Evolutionary conservation across 2,797 vertebrate genomes (phyloP).

Genomic region (Clarias fuscus): DNA sequence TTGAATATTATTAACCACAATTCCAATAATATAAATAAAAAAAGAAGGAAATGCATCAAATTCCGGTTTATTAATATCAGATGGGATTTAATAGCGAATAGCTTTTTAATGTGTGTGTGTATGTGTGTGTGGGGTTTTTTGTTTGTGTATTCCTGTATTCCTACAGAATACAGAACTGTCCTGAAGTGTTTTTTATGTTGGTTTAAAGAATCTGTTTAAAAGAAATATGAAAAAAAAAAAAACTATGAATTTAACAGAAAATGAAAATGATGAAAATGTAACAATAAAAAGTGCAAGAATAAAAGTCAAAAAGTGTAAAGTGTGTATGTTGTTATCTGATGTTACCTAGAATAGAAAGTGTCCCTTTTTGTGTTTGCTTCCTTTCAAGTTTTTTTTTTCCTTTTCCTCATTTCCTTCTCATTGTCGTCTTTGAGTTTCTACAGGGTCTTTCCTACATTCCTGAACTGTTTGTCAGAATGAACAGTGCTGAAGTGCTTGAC

Average conservation of each 20-base stretch:
- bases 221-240: constrained; percentile 31
- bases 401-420: background rate
- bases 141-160: constrained; percentile 65
- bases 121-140: constrained; percentile 54
- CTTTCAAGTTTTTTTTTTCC: background rate
- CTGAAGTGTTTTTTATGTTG: constrained; percentile 69
- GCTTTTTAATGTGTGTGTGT: constrained; percentile 55
- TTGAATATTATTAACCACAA: constrained; percentile 55
- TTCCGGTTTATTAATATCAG: constrained; percentile 59
- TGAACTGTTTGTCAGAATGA: too few species aligned
- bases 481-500: too few species aligned
- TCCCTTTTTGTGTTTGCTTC: background rate
- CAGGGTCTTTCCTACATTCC: too few species aligned
- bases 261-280: constrained; percentile 65
- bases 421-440: background rate
- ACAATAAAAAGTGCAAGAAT: constrained; percentile 59
- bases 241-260: constrained; percentile 67
- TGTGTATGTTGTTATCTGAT: background rate
- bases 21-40: constrained; percentile 48
- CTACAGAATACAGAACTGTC: constrained; percentile 63
- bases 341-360: background rate
- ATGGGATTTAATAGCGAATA: constrained; percentile 61
- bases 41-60: constrained; percentile 51
- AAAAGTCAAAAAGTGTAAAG: background rate
- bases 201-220: constrained; percentile 67